A percentile compares a stretch with the other conserved stretches of the same genome.
These are phyloP conservation scores for Oriolus oriolus DNA, from an alignment of 2,113 vertebrate genomes.

Conservation along the genomic window DNA sequence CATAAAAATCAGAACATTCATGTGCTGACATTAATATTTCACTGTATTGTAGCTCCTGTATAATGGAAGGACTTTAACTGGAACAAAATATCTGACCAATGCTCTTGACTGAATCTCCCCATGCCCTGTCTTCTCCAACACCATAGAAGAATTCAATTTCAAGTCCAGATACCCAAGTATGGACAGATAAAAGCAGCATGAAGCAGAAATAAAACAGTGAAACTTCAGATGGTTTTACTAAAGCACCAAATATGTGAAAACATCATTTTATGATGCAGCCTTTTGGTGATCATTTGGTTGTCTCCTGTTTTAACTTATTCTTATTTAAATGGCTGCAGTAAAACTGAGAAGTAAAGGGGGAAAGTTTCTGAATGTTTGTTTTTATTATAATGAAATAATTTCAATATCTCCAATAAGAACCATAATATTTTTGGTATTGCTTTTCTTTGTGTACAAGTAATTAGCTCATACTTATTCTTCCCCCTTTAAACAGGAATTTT, in stretches of 20 bases:
- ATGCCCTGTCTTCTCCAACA: background rate
- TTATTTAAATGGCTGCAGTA: background rate
- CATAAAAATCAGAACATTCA: background rate
- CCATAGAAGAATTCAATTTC: background rate
- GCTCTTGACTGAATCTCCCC: background rate
- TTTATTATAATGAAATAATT: background rate
- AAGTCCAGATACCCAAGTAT: background rate
- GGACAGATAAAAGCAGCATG: background rate
- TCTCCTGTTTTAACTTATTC: background rate
- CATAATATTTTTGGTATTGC: background rate
- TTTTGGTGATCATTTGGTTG: background rate
- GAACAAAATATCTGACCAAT: background rate
- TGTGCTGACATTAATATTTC: background rate
- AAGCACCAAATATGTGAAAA: background rate
- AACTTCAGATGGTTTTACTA: background rate
- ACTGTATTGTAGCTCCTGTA: rapidly evolving
- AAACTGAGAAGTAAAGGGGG: background rate
- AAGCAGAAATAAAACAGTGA: background rate
- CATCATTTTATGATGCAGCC: background rate
- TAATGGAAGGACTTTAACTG: background rate
- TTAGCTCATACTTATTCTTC: background rate
- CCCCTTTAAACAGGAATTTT: background rate
- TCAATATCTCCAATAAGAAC: background rate
- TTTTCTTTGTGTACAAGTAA: background rate
- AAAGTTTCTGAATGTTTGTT: background rate